A percentile compares a stretch with the other conserved stretches of the same genome.
phyloP scores from a whole-genome alignment of 2,113 vertebrate genomes.

The Crocuta crocuta region DNA sequence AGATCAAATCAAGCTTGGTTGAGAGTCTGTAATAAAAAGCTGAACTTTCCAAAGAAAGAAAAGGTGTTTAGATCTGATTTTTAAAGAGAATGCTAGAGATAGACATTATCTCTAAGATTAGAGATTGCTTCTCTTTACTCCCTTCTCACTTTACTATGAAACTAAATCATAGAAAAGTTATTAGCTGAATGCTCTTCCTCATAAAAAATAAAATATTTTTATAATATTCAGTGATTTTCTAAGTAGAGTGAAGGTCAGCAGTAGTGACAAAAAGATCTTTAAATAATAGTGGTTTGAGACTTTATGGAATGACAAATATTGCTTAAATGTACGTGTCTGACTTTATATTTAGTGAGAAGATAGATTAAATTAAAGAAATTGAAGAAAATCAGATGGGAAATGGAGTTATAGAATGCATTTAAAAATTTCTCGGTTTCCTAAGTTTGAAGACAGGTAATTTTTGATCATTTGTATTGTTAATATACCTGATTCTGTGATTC shows the following conservation, averaged over 20 bases:
- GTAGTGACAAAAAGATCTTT: neutral
- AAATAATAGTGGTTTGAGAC: neutral
- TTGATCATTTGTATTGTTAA: neutral
- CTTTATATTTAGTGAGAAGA: neutral
- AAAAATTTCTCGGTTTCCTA: neutral
- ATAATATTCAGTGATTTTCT: neutral
- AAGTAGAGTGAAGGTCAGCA: neutral
- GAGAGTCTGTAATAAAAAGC: slow-evolving; percentile 63
- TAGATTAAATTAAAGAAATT: neutral
- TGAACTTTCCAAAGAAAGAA: slow-evolving; percentile 66
- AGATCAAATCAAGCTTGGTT: slow-evolving; percentile 70
- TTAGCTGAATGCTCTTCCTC: neutral
- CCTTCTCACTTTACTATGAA: neutral
- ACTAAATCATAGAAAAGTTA: neutral
- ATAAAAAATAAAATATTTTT: neutral
- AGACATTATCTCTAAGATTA: neutral
- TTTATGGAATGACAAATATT: neutral
- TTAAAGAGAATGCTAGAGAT: neutral
- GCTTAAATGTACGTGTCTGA: neutral
- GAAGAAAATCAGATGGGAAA: neutral
- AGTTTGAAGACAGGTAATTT: neutral
- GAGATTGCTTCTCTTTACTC: neutral
- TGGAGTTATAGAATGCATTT: neutral
- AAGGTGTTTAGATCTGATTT: slow-evolving; percentile 52
- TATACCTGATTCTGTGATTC: neutral